phyloP scores from a whole-genome alignment of 2,113 vertebrate species.

The Lagopus leucura region DNA sequence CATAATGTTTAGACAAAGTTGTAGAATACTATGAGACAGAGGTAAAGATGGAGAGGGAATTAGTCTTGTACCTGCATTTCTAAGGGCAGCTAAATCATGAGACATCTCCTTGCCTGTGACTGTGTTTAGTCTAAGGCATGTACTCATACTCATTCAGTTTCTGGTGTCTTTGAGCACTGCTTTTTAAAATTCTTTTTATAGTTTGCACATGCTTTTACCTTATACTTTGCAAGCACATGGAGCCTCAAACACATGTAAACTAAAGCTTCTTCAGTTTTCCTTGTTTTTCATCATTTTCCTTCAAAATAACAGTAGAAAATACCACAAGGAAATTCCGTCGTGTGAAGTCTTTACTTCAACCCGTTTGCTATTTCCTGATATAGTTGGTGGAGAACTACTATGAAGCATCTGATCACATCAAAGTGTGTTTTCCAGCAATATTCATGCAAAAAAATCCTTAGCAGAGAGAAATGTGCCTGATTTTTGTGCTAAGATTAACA shows the following conservation, averaged over 20 bases:
- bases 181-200: not conserved
- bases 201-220: not conserved
- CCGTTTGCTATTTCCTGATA: not conserved
- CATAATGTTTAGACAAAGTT: not conserved
- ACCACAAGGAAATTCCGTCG: not conserved
- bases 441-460: not conserved
- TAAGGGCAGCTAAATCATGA: not conserved
- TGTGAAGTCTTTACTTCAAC: not conserved
- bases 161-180: not conserved
- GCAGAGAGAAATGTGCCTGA: not conserved
- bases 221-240: not conserved
- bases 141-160: not conserved
- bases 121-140: not conserved
- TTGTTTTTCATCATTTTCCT: not conserved
- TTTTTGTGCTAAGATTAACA: conserved; percentile 20
- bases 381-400: not conserved
- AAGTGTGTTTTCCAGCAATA: conserved; percentile 1
- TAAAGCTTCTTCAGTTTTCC: not conserved
- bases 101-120: not conserved
- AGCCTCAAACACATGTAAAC: not conserved
- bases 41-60: not conserved
- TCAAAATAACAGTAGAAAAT: not conserved
- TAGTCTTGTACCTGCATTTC: not conserved
- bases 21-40: not conserved
- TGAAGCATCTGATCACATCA: not conserved